Base-by-base conservation (phyloP, 2,888 invertebrate species). In the Endotricha flammealis region DNA sequence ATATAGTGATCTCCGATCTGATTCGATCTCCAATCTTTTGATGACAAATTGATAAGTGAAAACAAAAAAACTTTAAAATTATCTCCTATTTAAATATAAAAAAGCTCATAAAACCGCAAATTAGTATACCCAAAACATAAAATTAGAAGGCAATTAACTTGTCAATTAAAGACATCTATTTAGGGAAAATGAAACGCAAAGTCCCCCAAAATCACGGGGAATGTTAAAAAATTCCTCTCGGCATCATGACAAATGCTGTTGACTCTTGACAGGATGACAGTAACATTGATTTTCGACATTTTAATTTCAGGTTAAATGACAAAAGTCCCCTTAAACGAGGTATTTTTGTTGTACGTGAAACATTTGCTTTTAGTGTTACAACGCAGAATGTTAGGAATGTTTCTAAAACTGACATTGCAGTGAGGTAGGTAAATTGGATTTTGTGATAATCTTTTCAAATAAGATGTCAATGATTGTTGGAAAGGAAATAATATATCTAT, bases 221-320 rank as follows among this genome's bases (percentile, higher is more conserved):
- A 42, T 45, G 36, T 46, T 44, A 74, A 77, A 76, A 73, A 70
- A 64, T 65, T 51, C 51, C 46, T 46, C 49, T 38, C 41, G 46
- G 45, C 52, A 47, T 60, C 68, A 64, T 73, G 76, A 82, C 63
- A 64, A 60, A 81, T 68, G 50, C 48, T 50, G 52, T 47, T 39
- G 49, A 46, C 38, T 29, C 35, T 14, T 50, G 64, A 60, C 66
- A 64, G 50, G 46, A 22, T 69, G 85, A 83, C 85, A 72, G 54
- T 39, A 47, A 72, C 82, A 80, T 77, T 64, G 77, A 79, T 80
- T 72, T 73, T 63, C 59, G 82, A 83, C 83, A 70, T 73, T 76
- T 82, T 82, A 85, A 85, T 85, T 85, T 82, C 74, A 74, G 80
- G 83, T 81, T 80, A 81, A 81, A 74, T 73, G 68, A 71, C 72